Conservation (phyloP, 2,797 vertebrate species). For the Enteromius trimaculatus region DNA sequence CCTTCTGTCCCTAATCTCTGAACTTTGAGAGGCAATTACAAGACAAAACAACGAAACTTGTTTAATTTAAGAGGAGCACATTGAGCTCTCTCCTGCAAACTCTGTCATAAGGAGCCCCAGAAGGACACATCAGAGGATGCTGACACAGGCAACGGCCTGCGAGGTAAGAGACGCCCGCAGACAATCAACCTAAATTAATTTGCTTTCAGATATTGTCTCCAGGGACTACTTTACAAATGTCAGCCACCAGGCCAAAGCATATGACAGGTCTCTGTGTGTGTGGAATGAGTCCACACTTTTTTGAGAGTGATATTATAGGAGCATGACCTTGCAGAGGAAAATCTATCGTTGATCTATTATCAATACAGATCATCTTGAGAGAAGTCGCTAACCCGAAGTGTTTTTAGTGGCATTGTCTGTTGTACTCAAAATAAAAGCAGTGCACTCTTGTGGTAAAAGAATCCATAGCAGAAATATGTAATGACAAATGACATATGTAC, state of each 20-base stretch:
- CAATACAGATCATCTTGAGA: background rate
- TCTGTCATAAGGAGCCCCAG: background rate
- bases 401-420: background rate
- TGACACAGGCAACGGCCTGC: background rate
- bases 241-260: slow-evolving; percentile 1
- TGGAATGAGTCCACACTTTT: background rate
- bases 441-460: slow-evolving; percentile 42
- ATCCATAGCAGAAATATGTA: background rate
- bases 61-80: background rate
- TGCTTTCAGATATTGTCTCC: slow-evolving; percentile 22
- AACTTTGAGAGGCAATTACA: slow-evolving; percentile 33
- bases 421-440: slow-evolving; percentile 7
- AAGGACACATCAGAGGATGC: slow-evolving; percentile 6
- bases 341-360: background rate
- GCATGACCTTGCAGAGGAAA: background rate
- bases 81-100: background rate
- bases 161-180: background rate
- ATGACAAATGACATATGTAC: too few species aligned
- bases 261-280: background rate
- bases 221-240: slow-evolving; percentile 11
- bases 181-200: slow-evolving; percentile 4
- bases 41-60: slow-evolving; percentile 4
- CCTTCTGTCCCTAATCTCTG: slow-evolving; percentile 20
- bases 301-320: background rate
- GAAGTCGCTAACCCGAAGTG: background rate